Evolutionary conservation across 2,888 invertebrate genomes (phyloP), one percentile per base, ranked within the genome.

Genomic region (Frankliniella intonsa): DNA sequence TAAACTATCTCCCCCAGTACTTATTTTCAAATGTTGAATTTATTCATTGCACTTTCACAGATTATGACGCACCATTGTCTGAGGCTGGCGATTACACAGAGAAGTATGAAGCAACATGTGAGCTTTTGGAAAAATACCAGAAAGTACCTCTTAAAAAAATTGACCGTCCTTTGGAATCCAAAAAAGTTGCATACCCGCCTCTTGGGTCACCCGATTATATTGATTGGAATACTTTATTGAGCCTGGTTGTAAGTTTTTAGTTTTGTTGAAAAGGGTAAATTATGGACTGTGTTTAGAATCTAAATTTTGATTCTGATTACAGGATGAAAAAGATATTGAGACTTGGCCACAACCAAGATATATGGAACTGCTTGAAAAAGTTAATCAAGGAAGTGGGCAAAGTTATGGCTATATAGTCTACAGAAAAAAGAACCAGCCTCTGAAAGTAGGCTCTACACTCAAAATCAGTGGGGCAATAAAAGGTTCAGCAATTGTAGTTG

Each of bases 381-480:
- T 88, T 86, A 76, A 86, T 85, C 12, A 25, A 11, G 84, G 88
- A 84, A 88, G 87, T 76, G 91, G 91, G 0, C 92, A 92, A 86
- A 89, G 90, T 82, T 90, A 89, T 84, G 92, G 92, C 0, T 91
- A 90, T 84, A 88, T 90, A 22, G 84, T 91, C 50, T 92, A 92
- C 85, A 85, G 89, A 55, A 90, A 88, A 83, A 84, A 84, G n/a
- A 85, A 11, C 8, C 81, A 62, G n/a, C 10, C 7, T 2, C 19
- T 81, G 0, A 5, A 9, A 55, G n/a, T 19, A 7, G n/a, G 17
- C 8, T 38, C 49, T 19, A 19, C 19, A 9, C 84, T 89, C 25
- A 86, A 86, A 84, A 88, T 89, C 27, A 85, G 86, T 81, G 89
- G 89, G 8, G 86, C 87, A 81, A 87, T 90, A 17, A 87, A 88